Conservation (phyloP, 2,888 invertebrate genomes). For the Eilema griseolum region DNA sequence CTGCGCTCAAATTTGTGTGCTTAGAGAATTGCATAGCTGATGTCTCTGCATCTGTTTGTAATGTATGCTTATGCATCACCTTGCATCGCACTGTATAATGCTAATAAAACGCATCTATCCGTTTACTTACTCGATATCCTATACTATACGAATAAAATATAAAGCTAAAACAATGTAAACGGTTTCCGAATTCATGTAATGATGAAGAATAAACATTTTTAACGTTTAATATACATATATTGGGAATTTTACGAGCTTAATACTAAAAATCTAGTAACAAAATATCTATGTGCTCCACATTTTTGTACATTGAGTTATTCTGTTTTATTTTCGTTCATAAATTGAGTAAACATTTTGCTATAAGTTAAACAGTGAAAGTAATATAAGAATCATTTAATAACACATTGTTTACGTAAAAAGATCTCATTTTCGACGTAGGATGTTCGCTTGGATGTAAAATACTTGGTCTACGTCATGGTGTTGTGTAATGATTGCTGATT, state of each 20-base stretch:
- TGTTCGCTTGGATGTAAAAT: slow-evolving; percentile 19
- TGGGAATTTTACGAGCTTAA: slow-evolving; percentile 1
- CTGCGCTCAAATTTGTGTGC: no score
- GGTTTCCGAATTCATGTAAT: background rate
- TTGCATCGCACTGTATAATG: background rate
- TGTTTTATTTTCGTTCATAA: slow-evolving; percentile 32
- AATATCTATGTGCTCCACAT: background rate
- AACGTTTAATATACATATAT: slow-evolving; percentile 1
- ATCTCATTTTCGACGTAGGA: slow-evolving; percentile 17
- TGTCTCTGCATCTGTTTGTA: no score
- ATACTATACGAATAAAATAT: background rate
- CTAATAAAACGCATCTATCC: background rate
- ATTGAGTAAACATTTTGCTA: slow-evolving; percentile 39
- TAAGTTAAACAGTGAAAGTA: slow-evolving; percentile 23
- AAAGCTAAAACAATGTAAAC: background rate
- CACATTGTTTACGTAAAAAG: slow-evolving; percentile 24
- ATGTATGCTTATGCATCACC: background rate
- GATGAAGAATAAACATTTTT: background rate
- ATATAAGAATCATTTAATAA: slow-evolving; percentile 29
- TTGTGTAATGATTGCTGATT: slow-evolving; percentile 14
- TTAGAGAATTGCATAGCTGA: no score
- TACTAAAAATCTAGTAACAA: background rate
- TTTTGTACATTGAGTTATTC: slow-evolving; percentile 16
- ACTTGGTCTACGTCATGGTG: slow-evolving; percentile 28
- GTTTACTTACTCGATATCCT: background rate